phyloP scores from a whole-genome alignment of 2,888 invertebrate genomes.

The Masnerella sp. region DNA sequence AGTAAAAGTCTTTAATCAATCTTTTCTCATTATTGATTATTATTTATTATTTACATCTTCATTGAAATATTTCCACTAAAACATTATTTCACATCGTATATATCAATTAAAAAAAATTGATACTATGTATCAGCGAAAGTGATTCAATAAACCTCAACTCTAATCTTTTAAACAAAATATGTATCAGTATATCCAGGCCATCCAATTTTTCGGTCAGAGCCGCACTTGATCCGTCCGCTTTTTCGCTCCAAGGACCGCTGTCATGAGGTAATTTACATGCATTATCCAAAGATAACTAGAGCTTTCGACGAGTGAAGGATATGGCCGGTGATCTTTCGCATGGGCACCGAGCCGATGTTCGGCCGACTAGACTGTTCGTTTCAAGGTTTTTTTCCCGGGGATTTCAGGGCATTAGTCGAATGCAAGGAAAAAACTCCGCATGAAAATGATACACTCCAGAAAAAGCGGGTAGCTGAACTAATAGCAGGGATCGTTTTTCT shows the following conservation, averaged over 20 bases:
- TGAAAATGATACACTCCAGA: conserved; percentile 26
- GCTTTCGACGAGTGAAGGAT: conserved; percentile 44
- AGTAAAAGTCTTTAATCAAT: no score
- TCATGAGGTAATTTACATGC: conserved; percentile 70
- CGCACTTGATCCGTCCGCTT: conserved; percentile 19
- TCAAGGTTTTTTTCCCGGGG: conserved; percentile 29
- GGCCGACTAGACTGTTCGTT: conserved; percentile 32
- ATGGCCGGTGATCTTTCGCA: conserved; percentile 43
- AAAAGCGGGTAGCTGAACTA: conserved; percentile 40
- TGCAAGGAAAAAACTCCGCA: conserved; percentile 21
- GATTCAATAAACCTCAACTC: no score
- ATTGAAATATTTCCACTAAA: no score
- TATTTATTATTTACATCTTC: no score
- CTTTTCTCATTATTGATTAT: no score
- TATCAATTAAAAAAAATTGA: no score
- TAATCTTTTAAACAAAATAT: not conserved
- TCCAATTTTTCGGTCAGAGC: conserved; percentile 13
- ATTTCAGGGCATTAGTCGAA: conserved; percentile 31
- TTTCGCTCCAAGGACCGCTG: conserved; percentile 62
- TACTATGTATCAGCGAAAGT: no score
- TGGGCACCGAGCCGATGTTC: conserved; percentile 24
- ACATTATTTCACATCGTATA: no score
- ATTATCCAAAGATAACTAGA: conserved; percentile 66
- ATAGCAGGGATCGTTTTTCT: conserved; percentile 13
- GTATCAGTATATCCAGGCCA: not conserved